A percentile compares a stretch with the other conserved stretches of the same genome.
phyloP scores from a whole-genome alignment of 2,888 invertebrate genomes.

The Eilema griseolum region DNA sequence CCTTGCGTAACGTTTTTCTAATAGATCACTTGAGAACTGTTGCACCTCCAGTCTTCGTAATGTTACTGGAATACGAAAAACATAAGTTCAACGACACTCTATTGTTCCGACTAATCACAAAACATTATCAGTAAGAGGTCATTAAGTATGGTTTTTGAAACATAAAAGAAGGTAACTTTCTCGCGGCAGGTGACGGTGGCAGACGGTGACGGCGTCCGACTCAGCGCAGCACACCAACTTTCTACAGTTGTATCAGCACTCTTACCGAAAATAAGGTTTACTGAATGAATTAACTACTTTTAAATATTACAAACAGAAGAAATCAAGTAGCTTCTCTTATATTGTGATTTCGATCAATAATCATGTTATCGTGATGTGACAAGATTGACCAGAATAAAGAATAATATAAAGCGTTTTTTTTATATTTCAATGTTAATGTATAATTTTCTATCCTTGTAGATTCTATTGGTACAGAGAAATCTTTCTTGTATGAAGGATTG shows the following conservation, averaged over 20 bases:
- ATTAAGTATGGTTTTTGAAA: constrained; percentile 55
- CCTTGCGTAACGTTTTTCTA: neutral
- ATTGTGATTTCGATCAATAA: neutral
- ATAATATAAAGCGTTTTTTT: neutral
- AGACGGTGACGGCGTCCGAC: constrained; percentile 21
- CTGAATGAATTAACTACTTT: constrained; percentile 22
- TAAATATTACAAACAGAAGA: constrained; percentile 4
- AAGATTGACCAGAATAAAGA: neutral
- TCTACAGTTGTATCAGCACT: constrained; percentile 47
- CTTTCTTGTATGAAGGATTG: neutral
- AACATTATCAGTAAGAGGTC: constrained; percentile 37
- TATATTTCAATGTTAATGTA: neutral
- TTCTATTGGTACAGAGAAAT: neutral
- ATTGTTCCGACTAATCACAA: constrained; percentile 5
- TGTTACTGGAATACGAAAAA: neutral
- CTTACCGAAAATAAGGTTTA: constrained; percentile 23
- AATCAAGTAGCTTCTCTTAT: neutral
- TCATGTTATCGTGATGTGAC: neutral
- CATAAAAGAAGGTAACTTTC: constrained; percentile 58
- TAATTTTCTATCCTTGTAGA: neutral
- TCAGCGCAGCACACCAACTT: constrained; percentile 34
- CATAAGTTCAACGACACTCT: constrained; percentile 6
- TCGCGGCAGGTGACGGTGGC: constrained; percentile 45
- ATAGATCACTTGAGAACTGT: neutral
- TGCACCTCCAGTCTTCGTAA: neutral